Conservation (phyloP, 1,140 invertebrate species). For the Dysdera silvatica region DNA sequence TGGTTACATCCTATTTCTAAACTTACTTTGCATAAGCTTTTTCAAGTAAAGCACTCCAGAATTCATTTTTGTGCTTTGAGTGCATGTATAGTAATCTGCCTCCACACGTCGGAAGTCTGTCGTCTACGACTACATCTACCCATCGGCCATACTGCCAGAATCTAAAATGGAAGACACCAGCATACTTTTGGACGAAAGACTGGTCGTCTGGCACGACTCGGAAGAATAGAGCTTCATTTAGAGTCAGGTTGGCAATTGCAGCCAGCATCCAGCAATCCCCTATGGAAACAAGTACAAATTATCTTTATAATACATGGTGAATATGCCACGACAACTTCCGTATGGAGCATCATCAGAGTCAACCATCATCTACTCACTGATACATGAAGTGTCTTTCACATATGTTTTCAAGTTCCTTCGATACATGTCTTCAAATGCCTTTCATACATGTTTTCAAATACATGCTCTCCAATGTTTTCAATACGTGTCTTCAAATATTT, state of each 20-base stretch:
- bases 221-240: conserved; percentile 77
- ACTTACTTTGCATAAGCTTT: conserved; percentile 89
- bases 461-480: no score
- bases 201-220: conserved; percentile 94
- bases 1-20: not conserved
- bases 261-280: conserved; percentile 96
- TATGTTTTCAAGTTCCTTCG: no score
- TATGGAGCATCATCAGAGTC: no score
- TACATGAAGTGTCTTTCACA: no score
- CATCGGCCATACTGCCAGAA: conserved; percentile 92
- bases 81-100: conserved; percentile 86
- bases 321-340: no score
- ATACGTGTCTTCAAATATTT: no score
- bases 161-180: conserved; percentile 88
- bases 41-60: conserved; percentile 94
- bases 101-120: conserved; percentile 80
- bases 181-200: conserved; percentile 76
- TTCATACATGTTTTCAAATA: no score
- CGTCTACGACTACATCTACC: conserved; percentile 85
- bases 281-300: not conserved
- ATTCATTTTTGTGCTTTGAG: conserved; percentile 81
- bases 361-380: no score
- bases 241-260: conserved; percentile 87
- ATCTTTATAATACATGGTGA: no score
- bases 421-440: no score